Conservation (phyloP, 2,888 invertebrate species). For the Megaustenia siamemsis region DNA sequence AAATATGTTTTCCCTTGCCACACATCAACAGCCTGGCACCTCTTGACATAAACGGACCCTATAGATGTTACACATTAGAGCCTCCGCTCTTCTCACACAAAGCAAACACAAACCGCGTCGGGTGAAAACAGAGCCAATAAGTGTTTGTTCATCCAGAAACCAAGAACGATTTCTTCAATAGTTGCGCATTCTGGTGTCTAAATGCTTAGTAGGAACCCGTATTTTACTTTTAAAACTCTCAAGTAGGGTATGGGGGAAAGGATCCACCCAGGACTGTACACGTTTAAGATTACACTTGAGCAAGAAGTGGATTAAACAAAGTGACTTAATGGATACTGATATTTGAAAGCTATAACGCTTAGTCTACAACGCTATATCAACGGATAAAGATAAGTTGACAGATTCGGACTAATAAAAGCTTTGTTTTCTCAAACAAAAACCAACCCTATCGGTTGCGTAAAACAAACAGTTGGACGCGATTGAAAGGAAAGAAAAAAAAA, state of each 20-base stretch:
- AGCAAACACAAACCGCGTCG: neutral
- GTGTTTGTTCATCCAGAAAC: neutral
- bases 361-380: too few relatives aligned
- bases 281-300: neutral
- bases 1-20: conserved; percentile 44
- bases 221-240: neutral
- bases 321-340: conserved; percentile 38
- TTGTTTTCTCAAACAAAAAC: too few relatives aligned
- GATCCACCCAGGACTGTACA: neutral
- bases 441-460: too few relatives aligned
- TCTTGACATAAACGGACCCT: conserved; percentile 5
- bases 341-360: too few relatives aligned
- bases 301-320: conserved; percentile 13
- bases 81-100: neutral
- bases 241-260: neutral
- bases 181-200: neutral
- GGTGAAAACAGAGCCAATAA: neutral
- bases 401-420: too few relatives aligned
- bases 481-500: too few relatives aligned
- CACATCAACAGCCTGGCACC: conserved; percentile 35
- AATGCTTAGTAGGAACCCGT: neutral
- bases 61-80: neutral
- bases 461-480: too few relatives aligned
- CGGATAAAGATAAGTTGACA: too few relatives aligned
- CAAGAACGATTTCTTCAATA: neutral